Evolutionary conservation across 2,113 vertebrate genomes (phyloP), one percentile per base, ranked within the genome.

Genomic region (Antechinus flavipes): DNA sequence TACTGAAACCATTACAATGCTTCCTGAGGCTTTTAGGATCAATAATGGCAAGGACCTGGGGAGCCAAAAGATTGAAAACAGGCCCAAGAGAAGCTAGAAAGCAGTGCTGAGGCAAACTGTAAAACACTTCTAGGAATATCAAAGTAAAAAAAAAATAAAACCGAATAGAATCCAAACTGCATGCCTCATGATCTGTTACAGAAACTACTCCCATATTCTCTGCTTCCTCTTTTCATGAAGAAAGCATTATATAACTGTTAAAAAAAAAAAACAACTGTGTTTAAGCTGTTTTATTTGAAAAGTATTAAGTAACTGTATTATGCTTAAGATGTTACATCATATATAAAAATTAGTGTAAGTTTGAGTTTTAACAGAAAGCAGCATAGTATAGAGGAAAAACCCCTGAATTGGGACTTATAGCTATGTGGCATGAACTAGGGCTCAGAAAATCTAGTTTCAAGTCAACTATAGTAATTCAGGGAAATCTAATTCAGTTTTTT

Each of bases 191-290:
- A 42, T 54, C 42, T 89, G 27, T 93, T 25, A 42, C 19, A 84
- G 6, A 6, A 84, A 84, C 35, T 94, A 89, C 54, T 93, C 47
- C 54, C 49, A 61, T 56, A 47, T 89, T 54, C 84, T 30, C 35
- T 94, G 46, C 52, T 91, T 58, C 92, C 91, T 54, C 84, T 91
- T 54, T 95, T 7, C 95, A 53, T 16, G 93, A 91, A 96, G 54
- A 90, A 47, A 96, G 52, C 11, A 90, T 46, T 89, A 4, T 61
- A 90, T 3, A 92, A 84, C n/a, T 84, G n/a, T 84, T 42, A 42
- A 84, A 42, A 84, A 84, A 49, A 49, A 49, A 58, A 6, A 5
- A 84, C 42, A 84, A 84, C n/a, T 42, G 68, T 23, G 19, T 84
- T 84, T 84, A 84, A 84, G 3, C 19, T 42, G 35, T 84, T 8